Evolutionary conservation across 23 tunicate genomes (phyloP).

Genomic region (Clavelina lepadiformis): DNA sequence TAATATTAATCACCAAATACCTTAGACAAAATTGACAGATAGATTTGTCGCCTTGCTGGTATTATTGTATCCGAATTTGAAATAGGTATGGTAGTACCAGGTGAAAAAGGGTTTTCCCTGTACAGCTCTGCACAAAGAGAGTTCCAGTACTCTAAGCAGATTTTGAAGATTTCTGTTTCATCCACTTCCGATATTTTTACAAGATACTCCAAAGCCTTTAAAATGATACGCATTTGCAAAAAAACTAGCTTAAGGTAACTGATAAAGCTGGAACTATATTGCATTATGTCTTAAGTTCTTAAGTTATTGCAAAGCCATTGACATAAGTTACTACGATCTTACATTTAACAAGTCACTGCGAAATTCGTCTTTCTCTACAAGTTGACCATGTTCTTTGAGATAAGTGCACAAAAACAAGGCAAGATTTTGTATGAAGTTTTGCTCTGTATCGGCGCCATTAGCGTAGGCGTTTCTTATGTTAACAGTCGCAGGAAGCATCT

Average conservation of each 20-base stretch:
- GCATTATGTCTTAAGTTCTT: not conserved
- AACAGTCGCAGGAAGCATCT: constrained; percentile 91
- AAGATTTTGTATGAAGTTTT: constrained; percentile 96
- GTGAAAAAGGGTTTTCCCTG: constrained; percentile 80
- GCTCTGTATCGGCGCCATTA: constrained; percentile 83
- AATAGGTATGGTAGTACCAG: constrained; percentile 21
- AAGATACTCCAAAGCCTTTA: constrained; percentile 92
- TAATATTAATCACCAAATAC: too few relatives aligned
- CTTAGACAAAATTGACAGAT: constrained; percentile 59
- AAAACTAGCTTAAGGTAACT: not conserved
- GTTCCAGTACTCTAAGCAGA: constrained; percentile 98
- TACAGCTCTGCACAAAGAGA: constrained; percentile 82
- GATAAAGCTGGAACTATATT: not conserved
- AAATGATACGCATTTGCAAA: not conserved
- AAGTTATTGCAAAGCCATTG: not conserved
- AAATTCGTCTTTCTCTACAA: constrained; percentile 76
- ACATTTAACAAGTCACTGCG: constrained; percentile 46
- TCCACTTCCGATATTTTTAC: constrained; percentile 97
- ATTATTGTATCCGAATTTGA: constrained; percentile 8
- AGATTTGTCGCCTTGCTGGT: constrained; percentile 51
- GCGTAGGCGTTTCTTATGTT: constrained; percentile 92
- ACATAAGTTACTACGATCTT: not conserved
- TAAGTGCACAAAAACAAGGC: constrained; percentile 88
- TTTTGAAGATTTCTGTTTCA: constrained; percentile 97
- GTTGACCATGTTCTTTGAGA: constrained; percentile 88